These are phyloP conservation scores for Drosophila austrosaltans DNA, from an alignment of 2,888 invertebrate genomes.

Conservation along the genomic window DNA sequence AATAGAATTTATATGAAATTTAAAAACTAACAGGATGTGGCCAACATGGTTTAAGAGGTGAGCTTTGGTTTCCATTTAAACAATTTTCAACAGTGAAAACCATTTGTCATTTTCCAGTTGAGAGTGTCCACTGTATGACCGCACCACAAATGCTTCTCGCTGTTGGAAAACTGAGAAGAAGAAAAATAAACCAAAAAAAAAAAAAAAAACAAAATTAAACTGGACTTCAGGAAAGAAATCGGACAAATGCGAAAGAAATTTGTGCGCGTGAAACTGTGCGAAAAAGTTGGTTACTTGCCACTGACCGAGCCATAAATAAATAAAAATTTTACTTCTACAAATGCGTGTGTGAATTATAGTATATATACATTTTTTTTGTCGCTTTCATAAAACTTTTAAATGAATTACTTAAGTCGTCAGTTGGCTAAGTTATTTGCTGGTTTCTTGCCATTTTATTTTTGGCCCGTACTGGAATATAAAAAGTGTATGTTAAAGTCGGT, in stretches of 20 bases:
- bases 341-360: slow-evolving; percentile 18
- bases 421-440: slow-evolving; percentile 29
- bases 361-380: slow-evolving; percentile 24
- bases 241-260: slow-evolving; percentile 52
- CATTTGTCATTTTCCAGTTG: slow-evolving; percentile 6
- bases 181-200: background rate
- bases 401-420: slow-evolving; percentile 62
- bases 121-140: background rate
- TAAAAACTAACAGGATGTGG: background rate
- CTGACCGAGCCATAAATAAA: slow-evolving; percentile 67
- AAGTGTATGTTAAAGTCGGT: slow-evolving; percentile 18
- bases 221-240: slow-evolving; percentile 34
- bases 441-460: slow-evolving; percentile 1
- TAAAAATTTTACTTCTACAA: slow-evolving; percentile 59
- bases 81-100: background rate
- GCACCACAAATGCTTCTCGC: background rate
- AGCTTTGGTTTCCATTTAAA: background rate
- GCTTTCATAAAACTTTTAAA: slow-evolving; percentile 66
- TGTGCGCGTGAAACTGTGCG: slow-evolving; percentile 56
- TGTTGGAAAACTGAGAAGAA: background rate
- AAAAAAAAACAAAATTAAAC: slow-evolving; percentile 8
- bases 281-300: slow-evolving; percentile 46
- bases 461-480: background rate
- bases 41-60: background rate
- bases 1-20: too few species aligned